Evolutionary conservation across 2,797 vertebrate genomes (phyloP), one percentile per base, ranked within the genome.

Genomic region (Australoheros facetus): DNA sequence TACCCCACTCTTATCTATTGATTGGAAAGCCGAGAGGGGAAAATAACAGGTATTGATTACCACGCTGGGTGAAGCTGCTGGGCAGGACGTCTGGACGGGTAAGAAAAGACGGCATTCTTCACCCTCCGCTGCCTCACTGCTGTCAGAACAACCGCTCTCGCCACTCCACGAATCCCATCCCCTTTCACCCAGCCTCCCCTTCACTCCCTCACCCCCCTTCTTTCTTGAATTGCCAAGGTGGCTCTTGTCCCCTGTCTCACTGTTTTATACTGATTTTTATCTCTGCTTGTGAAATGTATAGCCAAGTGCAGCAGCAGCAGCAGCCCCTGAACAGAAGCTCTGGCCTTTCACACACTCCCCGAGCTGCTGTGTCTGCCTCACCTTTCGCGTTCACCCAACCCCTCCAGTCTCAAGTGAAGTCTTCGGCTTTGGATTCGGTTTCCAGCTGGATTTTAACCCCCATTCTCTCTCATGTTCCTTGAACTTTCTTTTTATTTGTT

Each of bases 41-140:
- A 92, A 94, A 94, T 91, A 91, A 87, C 88, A 8, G 93, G 94
- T 93, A 94, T 94, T 94, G 93, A 94, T 94, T 94, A 92, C 93
- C 81, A 69, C 81, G 21, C 58, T 80, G 87, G 92, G 88, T 90
- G 92, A 90, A 85, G 86, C 76, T 57, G 87, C 86, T 70, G 88
- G 90, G 90, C 87, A 89, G 81, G 78, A 89, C 79, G 91, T 93
- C 92, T 93, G 89, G 91, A 91, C 70, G 45, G 82, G 93, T 89
- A 94, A 93, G 93, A 92, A 90, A 91, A 93, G 93, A 86, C 74
- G 79, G 80, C 87, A 86, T 92, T 93, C 91, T 92, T 91, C 78
- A 84, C 84, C 87, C 85, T 91, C 81, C 34, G 74, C 90, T 90
- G 84, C 88, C 87, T 81, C 70, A 11, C 89, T 90, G 89, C 93